These are phyloP conservation scores for Amblyopsis rosae DNA, from an alignment of 2,113 vertebrate species.

Conservation along the genomic window DNA sequence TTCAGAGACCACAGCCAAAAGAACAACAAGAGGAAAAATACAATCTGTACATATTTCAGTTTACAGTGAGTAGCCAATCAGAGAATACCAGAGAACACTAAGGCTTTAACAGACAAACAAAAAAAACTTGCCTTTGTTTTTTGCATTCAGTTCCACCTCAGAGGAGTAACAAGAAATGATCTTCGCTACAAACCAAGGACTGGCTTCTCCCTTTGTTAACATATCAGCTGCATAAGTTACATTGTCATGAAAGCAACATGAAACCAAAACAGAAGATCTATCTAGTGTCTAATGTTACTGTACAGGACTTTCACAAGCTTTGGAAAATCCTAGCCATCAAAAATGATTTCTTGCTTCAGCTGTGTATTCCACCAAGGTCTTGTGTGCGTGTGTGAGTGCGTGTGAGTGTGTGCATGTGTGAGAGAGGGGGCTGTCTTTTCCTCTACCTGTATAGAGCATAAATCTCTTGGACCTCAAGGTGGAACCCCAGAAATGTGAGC, in stretches of 20 bases:
- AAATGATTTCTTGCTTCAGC: constrained; percentile 33
- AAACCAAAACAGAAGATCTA: constrained; percentile 64
- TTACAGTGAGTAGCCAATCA: constrained; percentile 90
- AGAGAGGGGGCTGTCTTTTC: neutral
- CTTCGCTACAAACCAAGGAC: constrained; percentile 87
- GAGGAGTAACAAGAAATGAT: constrained; percentile 76
- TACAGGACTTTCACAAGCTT: constrained; percentile 84
- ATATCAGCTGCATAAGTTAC: constrained; percentile 83
- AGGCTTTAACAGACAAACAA: constrained; percentile 80
- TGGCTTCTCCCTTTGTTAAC: constrained; percentile 87
- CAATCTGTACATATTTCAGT: constrained; percentile 91
- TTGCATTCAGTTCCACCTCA: constrained; percentile 52
- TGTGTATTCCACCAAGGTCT: constrained; percentile 30
- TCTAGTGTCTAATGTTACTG: constrained; percentile 83
- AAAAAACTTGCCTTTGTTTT: constrained; percentile 37
- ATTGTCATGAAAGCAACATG: constrained; percentile 48
- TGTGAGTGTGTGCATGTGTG: neutral
- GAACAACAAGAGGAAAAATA: constrained; percentile 71
- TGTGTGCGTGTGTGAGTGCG: neutral
- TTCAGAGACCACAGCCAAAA: constrained; percentile 88
- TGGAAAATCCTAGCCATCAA: constrained; percentile 25
- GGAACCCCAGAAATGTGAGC: neutral
- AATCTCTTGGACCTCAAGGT: neutral
- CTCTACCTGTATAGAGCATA: neutral
- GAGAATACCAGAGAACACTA: constrained; percentile 79